phyloP scores from a whole-genome alignment of 2,113 vertebrate genomes.

The Cheilinus undulatus region DNA sequence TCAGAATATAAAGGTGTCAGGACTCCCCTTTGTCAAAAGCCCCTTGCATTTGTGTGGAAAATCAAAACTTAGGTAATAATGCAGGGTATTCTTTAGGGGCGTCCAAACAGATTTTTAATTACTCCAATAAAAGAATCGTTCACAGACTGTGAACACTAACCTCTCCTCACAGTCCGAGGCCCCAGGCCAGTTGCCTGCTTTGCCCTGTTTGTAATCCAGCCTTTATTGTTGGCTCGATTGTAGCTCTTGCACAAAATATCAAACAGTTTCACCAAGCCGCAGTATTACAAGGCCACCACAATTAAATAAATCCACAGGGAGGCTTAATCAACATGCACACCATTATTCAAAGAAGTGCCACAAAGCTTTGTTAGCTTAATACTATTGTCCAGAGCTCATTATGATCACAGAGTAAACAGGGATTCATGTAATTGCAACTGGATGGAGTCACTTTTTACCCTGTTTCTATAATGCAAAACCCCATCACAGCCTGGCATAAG shows the following conservation, averaged over 20 bases:
- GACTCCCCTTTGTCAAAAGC: no score
- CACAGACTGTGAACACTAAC: background rate
- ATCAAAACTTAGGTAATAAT: background rate
- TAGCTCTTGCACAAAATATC: background rate
- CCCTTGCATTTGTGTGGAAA: no score
- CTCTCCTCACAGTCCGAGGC: background rate
- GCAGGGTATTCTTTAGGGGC: background rate
- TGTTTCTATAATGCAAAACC: background rate
- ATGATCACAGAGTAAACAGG: constrained; percentile 10
- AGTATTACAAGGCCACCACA: background rate
- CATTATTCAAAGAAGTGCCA: constrained; percentile 8
- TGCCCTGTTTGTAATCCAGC: background rate
- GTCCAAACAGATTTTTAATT: background rate
- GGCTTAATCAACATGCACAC: constrained; percentile 10
- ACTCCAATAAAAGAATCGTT: background rate
- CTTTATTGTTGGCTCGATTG: background rate
- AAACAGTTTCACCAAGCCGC: constrained; percentile 5
- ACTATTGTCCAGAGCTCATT: constrained; percentile 3
- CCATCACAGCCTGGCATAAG: background rate
- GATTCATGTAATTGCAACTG: background rate
- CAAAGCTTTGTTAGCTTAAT: background rate
- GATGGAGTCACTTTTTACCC: background rate
- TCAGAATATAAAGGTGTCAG: no score
- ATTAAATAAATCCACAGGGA: constrained; percentile 26
- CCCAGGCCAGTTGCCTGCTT: background rate